phyloP scores from a whole-genome alignment of 2,113 vertebrate species.

The Benitochromis conjunctus region DNA sequence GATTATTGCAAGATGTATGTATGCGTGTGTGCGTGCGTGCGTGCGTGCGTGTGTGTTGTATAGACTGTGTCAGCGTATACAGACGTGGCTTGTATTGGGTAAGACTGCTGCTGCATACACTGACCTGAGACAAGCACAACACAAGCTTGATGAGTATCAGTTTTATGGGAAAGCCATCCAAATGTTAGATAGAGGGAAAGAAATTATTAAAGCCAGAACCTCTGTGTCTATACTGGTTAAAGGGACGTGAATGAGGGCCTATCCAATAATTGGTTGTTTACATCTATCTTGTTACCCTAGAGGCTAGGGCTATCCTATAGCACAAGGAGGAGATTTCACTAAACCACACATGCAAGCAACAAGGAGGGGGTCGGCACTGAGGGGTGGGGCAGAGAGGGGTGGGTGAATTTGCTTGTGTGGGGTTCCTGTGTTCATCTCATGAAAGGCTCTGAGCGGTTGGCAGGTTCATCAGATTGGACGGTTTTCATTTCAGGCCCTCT shows the following conservation, averaged over 20 bases:
- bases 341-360: slow-evolving; percentile 28
- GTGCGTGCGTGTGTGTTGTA: slow-evolving; percentile 39
- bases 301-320: slow-evolving; percentile 35
- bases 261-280: slow-evolving; percentile 71
- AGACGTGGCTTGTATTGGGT: slow-evolving; percentile 32
- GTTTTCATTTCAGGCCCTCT: slow-evolving; percentile 23
- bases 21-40: slow-evolving; percentile 1
- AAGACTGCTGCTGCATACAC: slow-evolving; percentile 6
- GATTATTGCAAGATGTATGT: slow-evolving; percentile 91
- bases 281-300: slow-evolving; percentile 66
- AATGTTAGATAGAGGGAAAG: slow-evolving; percentile 15
- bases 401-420: background rate
- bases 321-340: slow-evolving; percentile 43
- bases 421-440: slow-evolving; percentile 33
- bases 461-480: slow-evolving; percentile 45
- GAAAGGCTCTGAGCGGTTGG: background rate
- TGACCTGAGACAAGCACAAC: slow-evolving; percentile 53
- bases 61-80: slow-evolving; percentile 45
- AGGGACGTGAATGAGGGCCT: slow-evolving; percentile 52
- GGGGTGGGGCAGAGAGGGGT: background rate
- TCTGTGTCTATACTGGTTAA: slow-evolving; percentile 43
- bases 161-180: slow-evolving; percentile 51
- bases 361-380: background rate
- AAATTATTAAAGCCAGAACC: slow-evolving; percentile 57
- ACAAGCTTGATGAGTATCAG: slow-evolving; percentile 66